Evolutionary conservation across 53 echinoderm and acorn worm genomes (phyloP).

Genomic region (Holothuria leucospilota): DNA sequence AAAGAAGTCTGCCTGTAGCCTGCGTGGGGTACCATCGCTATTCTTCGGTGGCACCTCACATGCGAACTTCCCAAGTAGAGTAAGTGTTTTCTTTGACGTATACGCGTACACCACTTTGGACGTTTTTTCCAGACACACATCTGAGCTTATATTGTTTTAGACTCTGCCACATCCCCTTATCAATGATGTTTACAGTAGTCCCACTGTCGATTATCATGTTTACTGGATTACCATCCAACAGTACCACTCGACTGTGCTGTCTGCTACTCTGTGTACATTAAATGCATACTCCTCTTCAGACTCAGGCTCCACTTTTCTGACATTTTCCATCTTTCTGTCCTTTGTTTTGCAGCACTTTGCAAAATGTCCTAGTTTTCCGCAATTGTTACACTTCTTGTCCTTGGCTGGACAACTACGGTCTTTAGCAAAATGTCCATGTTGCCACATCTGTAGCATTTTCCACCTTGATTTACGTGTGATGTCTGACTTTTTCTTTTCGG

Average conservation of each 20-base stretch:
- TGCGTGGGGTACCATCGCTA: neutral
- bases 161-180: constrained; percentile 45
- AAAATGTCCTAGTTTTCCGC: constrained; percentile 46
- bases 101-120: constrained; percentile 59
- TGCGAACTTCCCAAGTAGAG: constrained; percentile 61
- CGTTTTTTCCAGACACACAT: constrained; percentile 48
- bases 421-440: constrained; percentile 63
- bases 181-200: constrained; percentile 53
- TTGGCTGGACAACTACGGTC: constrained; percentile 57
- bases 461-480: too few relatives aligned
- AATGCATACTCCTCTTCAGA: constrained; percentile 22
- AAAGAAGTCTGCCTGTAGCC: constrained; percentile 51
- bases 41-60: constrained; percentile 16
- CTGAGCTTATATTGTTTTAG: constrained; percentile 55
- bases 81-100: constrained; percentile 55
- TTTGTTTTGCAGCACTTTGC: constrained; percentile 54
- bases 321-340: constrained; percentile 8
- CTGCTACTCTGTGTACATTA: constrained; percentile 16
- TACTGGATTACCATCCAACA: constrained; percentile 35
- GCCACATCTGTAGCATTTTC: constrained; percentile 55
- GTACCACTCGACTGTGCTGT: constrained; percentile 10
- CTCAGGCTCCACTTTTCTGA: constrained; percentile 1
- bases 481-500: too few relatives aligned
- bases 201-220: constrained; percentile 68
- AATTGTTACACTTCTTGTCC: constrained; percentile 56